These are phyloP conservation scores for Macaca mulatta DNA, from an alignment of 2,113 vertebrate species.

Conservation along the genomic window DNA sequence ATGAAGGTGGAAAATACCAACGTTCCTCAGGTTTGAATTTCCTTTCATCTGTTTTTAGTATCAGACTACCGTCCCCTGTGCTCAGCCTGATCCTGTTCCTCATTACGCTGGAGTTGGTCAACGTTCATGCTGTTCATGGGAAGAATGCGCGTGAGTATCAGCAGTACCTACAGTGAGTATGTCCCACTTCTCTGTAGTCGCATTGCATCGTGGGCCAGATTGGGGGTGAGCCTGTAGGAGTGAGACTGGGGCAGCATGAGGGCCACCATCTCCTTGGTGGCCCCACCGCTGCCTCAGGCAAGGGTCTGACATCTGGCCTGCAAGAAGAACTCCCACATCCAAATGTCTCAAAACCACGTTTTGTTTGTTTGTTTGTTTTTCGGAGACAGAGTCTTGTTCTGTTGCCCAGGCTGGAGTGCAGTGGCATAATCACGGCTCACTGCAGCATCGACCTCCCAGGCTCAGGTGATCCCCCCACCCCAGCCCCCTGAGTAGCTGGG, in stretches of 20 bases:
- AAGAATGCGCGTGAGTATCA: constrained; percentile 76
- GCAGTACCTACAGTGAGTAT: constrained; percentile 85
- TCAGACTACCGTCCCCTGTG: constrained; percentile 75
- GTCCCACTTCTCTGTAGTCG: rapidly evolving
- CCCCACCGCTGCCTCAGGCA: rapidly evolving
- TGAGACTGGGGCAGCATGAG: no score
- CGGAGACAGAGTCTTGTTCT: no score
- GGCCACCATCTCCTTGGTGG: no score
- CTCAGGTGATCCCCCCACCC: no score
- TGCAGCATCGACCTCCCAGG: no score
- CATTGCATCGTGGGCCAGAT: rapidly evolving
- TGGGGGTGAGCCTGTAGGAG: neutral
- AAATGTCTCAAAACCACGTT: rapidly evolving
- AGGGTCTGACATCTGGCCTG: neutral
- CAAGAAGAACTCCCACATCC: neutral
- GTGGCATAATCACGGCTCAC: no score
- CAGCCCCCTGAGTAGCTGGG: no score
- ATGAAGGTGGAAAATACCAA: neutral
- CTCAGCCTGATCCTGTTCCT: constrained; percentile 81
- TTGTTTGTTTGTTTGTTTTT: no score
- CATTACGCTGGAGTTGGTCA: constrained; percentile 79
- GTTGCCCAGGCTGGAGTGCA: no score
- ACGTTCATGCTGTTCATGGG: constrained; percentile 60
- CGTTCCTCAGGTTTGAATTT: neutral
- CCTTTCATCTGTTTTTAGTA: constrained; percentile 60